phyloP scores from a whole-genome alignment of 1,140 invertebrate genomes.

The Diabrotica undecimpunctata region DNA sequence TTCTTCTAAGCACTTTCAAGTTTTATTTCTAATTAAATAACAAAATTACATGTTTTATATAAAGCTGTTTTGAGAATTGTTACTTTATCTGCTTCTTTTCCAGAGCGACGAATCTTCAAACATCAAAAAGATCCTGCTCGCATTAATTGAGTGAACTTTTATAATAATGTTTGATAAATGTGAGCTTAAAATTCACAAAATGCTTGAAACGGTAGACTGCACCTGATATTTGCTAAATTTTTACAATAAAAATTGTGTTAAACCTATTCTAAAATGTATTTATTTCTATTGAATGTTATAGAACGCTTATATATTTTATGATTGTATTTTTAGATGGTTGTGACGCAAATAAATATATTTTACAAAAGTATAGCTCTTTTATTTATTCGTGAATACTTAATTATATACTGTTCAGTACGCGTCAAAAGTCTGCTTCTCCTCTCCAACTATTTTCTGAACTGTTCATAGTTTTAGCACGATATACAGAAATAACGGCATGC shows the following conservation, averaged over 20 bases:
- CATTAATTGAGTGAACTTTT: conserved; percentile 4
- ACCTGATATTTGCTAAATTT: not conserved
- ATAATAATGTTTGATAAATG: not conserved
- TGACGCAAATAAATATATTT: not conserved
- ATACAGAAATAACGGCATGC: too few species aligned
- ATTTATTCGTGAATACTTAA: too few species aligned
- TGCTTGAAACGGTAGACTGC: conserved; percentile 1
- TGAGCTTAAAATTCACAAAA: not conserved
- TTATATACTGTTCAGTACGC: too few species aligned
- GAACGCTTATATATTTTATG: not conserved
- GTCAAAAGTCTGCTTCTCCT: too few species aligned
- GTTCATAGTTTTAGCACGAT: too few species aligned
- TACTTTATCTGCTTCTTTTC: not conserved
- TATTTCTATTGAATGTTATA: not conserved
- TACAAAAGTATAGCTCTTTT: not conserved
- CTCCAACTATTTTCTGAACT: too few species aligned
- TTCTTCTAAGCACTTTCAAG: too few species aligned
- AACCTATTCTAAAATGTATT: not conserved
- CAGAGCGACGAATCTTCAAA: conserved; percentile 3
- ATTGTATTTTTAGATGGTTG: not conserved
- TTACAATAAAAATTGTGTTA: not conserved
- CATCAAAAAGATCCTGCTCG: conserved; percentile 3
- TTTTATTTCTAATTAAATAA: too few species aligned
- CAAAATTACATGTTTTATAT: too few species aligned
- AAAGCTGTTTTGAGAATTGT: too few species aligned